These are phyloP conservation scores for Agrypnia vestita DNA, from an alignment of 1,140 invertebrate species.

Conservation along the genomic window DNA sequence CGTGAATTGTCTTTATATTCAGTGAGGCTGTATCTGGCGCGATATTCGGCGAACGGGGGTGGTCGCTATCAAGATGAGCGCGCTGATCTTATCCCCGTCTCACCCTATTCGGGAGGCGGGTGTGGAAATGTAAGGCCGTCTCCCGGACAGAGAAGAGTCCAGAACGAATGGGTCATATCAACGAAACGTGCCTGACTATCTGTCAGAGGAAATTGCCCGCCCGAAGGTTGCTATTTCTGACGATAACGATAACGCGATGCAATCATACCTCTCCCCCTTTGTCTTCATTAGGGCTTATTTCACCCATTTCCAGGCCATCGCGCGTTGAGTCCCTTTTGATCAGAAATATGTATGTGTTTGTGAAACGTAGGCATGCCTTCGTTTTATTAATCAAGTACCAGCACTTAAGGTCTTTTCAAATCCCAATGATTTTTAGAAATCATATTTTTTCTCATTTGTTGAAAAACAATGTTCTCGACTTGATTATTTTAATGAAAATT, in stretches of 20 bases:
- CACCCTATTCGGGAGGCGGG: slow-evolving; percentile 21
- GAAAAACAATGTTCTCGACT: too few relatives aligned
- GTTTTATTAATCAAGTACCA: not conserved
- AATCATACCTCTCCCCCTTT: slow-evolving; percentile 24
- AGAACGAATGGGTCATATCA: slow-evolving; percentile 45
- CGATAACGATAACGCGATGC: slow-evolving; percentile 40
- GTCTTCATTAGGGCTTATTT: slow-evolving; percentile 35
- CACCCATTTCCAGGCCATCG: not conserved
- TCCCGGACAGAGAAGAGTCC: slow-evolving; percentile 2
- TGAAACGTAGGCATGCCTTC: not conserved
- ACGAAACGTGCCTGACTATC: slow-evolving; percentile 46
- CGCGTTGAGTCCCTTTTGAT: not conserved
- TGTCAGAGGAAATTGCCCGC: slow-evolving; percentile 43
- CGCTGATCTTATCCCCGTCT: slow-evolving; percentile 40
- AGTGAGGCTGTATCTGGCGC: not conserved
- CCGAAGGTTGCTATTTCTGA: slow-evolving; percentile 35
- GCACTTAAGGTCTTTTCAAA: too few relatives aligned
- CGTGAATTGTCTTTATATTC: slow-evolving; percentile 32
- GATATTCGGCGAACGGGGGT: slow-evolving; percentile 23
- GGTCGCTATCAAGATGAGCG: slow-evolving; percentile 36
- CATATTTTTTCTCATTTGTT: too few relatives aligned
- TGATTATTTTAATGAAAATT: too few relatives aligned
- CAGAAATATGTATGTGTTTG: slow-evolving; percentile 16
- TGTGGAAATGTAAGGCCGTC: not conserved
- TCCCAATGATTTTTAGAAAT: too few relatives aligned